Conservation (phyloP, 2,113 vertebrate species). For the Plectropomus leopardus region DNA sequence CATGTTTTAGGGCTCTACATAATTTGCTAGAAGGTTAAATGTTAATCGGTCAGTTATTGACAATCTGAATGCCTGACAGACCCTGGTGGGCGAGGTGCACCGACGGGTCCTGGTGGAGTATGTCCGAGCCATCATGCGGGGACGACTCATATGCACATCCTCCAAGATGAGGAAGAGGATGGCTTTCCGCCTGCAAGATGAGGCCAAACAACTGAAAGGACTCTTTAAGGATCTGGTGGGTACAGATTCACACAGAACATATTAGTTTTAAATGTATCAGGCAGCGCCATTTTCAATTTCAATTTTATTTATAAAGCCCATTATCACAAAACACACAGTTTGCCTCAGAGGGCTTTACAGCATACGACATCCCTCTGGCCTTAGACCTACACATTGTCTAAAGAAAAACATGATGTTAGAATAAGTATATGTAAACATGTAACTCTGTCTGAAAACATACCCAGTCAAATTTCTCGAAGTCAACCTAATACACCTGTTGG, state of each 20-base stretch:
- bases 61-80: conserved; percentile 72
- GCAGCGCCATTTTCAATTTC: too few relatives aligned
- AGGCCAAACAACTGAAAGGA: conserved; percentile 90
- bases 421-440: too few relatives aligned
- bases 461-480: too few relatives aligned
- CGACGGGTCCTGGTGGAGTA: conserved; percentile 90
- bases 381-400: too few relatives aligned
- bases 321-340: too few relatives aligned
- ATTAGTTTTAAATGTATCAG: neutral
- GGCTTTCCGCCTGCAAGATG: conserved; percentile 89
- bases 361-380: too few relatives aligned
- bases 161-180: conserved; percentile 90
- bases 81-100: conserved; percentile 90
- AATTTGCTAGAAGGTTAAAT: neutral
- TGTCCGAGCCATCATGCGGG: conserved; percentile 89
- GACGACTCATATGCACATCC: conserved; percentile 89
- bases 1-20: neutral
- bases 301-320: too few relatives aligned
- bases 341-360: too few relatives aligned
- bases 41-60: neutral
- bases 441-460: too few relatives aligned
- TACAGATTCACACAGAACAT: conserved; percentile 8
- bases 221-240: conserved; percentile 93
- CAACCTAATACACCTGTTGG: too few relatives aligned
- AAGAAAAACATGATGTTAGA: too few relatives aligned